A percentile compares a stretch with the other conserved stretches of the same genome.
Evolutionary conservation across 2,113 vertebrate species (phyloP).

Genomic region (Arvicanthis niloticus): DNA sequence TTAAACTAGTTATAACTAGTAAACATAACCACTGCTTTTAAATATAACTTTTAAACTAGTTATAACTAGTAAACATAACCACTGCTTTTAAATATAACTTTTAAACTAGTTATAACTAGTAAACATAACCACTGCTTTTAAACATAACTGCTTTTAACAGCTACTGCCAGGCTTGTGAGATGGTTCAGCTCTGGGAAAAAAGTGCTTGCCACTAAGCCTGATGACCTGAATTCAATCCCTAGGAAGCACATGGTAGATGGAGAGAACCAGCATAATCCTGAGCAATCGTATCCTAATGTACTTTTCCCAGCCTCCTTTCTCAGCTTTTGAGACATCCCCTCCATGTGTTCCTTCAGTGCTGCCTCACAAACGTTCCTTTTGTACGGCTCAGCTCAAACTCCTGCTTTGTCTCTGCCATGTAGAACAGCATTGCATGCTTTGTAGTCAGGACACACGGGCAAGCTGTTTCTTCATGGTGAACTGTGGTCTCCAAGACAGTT

Average conservation of each 20-base stretch:
- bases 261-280: neutral
- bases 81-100: too few species aligned
- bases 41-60: too few species aligned
- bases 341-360: neutral
- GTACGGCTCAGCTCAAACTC: constrained; percentile 25
- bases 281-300: neutral
- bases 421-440: neutral
- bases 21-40: too few species aligned
- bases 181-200: neutral
- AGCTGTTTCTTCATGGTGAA: neutral
- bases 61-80: too few species aligned
- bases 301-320: neutral
- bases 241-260: neutral
- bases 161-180: neutral
- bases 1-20: too few species aligned
- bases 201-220: neutral
- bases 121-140: neutral
- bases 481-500: neutral
- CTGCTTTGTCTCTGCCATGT: neutral
- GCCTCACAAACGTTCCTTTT: constrained; percentile 20
- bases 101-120: too few species aligned
- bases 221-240: neutral
- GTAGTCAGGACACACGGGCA: neutral
- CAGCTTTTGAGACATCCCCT: neutral
- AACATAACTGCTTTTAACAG: constrained; percentile 29